Base-by-base conservation (phyloP, 2,113 vertebrate genomes). In the Psammodynastes pulverulentus region DNA sequence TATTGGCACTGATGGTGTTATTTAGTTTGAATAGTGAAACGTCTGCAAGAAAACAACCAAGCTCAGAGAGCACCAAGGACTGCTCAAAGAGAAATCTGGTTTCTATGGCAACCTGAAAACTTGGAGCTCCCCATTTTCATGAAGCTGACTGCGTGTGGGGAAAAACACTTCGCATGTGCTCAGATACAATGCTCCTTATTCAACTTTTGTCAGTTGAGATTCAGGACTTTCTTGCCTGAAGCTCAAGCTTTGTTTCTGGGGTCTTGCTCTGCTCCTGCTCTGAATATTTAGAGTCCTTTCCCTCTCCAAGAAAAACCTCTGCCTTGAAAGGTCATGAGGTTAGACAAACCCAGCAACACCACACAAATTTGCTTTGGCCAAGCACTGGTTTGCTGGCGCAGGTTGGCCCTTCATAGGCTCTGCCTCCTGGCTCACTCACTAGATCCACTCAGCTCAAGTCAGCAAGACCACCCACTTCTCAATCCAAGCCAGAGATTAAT, bases 321-420 rank as follows among this genome's bases (percentile, higher is more conserved):
- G 34, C 34, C 7, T 19, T 3, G 58, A 29, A 49, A 45, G 88
- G 72, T 89, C 91, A 89, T 4, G 12, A 26, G 88, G 91, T 92
- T 89, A 92, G 45, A 92, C 91, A 89, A 92, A 92, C 79, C 88
- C 91, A 92, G 91, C 88, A 92, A 53, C 53, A 45, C 72, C 87
- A 92, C 89, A n/a, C 13, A 6, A 39, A 79, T 89, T 92, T 92
- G 91, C 88, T 92, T 92, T 92, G 91, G 79, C 79, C 53, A 26
- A 86, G 53, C 8, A 0, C 52, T 62, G n/a, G 88, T 4, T 89
- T 86, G 88, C 91, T 54, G 87, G 53, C 24, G n/a, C 8, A 88
- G 45, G 52, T 62, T 86, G 13, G 24, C 90, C 90, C 34, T 10
- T 72, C 58, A 72, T 52, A 43, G 67, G 56, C 26, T 3, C 45